These are phyloP conservation scores for Lissonota sp. DNA, from an alignment of 2,888 invertebrate species.

Conservation along the genomic window DNA sequence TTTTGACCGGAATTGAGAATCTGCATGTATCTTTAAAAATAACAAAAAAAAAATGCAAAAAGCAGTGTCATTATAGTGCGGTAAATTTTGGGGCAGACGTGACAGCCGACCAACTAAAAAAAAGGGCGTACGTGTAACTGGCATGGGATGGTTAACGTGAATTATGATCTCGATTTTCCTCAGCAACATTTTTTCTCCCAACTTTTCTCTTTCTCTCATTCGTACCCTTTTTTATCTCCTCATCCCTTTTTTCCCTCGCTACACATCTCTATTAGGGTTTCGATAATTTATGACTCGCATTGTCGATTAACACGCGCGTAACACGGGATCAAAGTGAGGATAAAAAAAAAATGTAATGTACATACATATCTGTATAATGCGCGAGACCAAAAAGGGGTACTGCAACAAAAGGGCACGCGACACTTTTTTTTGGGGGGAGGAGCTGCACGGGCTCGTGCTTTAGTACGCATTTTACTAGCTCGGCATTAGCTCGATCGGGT, in stretches of 20 bases:
- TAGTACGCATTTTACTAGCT: constrained; percentile 46
- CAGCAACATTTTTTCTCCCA: constrained; percentile 57
- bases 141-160: constrained; percentile 75
- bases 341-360: constrained; percentile 56
- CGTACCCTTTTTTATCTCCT: constrained; percentile 54
- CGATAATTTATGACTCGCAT: constrained; percentile 82
- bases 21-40: no score
- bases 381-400: constrained; percentile 76
- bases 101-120: constrained; percentile 52
- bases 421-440: constrained; percentile 71
- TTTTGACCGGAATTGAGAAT: no score
- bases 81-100: constrained; percentile 44
- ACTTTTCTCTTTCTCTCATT: constrained; percentile 19
- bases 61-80: constrained; percentile 13
- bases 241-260: constrained; percentile 50
- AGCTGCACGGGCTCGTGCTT: constrained; percentile 66
- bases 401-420: constrained; percentile 80
- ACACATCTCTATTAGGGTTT: constrained; percentile 81
- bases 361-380: constrained; percentile 62
- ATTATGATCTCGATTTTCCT: constrained; percentile 79
- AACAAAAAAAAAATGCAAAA: background rate
- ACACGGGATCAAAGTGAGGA: constrained; percentile 71
- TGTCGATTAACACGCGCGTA: constrained; percentile 83
- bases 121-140: constrained; percentile 74
- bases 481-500: constrained; percentile 47